Evolutionary conservation across 2,113 vertebrate genomes (phyloP).

Genomic region (Rallus limicola): DNA sequence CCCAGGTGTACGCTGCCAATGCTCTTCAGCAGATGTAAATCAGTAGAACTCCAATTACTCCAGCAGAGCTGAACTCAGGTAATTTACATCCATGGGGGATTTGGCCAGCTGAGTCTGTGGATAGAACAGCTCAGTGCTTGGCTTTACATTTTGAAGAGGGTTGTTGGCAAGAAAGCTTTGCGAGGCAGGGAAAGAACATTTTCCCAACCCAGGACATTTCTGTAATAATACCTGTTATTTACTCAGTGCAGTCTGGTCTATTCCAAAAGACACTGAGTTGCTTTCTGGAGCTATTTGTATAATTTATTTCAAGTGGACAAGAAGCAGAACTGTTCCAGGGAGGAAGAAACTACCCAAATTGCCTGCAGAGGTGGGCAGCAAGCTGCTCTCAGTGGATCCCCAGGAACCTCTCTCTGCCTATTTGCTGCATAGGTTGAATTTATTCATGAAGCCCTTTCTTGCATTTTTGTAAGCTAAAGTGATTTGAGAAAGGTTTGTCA

Average conservation of each 20-base stretch:
- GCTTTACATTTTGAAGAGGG: neutral
- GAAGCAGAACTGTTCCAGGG: neutral
- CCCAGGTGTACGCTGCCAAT: neutral
- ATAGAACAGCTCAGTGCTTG: neutral
- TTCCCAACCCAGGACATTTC: neutral
- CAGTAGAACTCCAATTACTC: neutral
- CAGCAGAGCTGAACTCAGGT: neutral
- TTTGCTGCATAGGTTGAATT: neutral
- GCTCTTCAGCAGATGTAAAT: neutral
- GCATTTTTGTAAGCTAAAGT: neutral
- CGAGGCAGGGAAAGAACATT: neutral
- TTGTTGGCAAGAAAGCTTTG: neutral
- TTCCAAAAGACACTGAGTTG: neutral
- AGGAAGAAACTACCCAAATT: neutral
- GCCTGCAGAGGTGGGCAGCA: neutral
- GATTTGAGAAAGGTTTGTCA: neutral
- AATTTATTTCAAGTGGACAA: neutral
- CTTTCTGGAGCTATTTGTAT: neutral
- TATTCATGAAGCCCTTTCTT: neutral
- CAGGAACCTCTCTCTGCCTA: neutral
- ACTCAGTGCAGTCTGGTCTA: neutral
- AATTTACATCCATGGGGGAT: neutral
- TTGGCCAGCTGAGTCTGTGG: neutral
- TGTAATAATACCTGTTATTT: constrained; percentile 24
- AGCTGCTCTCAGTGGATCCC: neutral